phyloP scores from a whole-genome alignment of 1,140 invertebrate genomes.

The Hycleus cichorii region DNA sequence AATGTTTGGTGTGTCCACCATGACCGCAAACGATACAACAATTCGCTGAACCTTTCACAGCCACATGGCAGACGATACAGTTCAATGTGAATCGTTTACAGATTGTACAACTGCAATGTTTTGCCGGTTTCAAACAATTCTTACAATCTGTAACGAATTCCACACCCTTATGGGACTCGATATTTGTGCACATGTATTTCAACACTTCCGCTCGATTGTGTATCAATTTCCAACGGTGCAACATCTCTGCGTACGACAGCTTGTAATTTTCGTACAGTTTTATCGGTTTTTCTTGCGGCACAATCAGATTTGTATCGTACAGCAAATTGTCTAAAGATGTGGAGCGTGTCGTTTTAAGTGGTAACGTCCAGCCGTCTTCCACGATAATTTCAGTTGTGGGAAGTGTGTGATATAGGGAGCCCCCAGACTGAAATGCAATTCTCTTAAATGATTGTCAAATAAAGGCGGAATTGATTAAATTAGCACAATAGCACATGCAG shows the following conservation, averaged over 20 bases:
- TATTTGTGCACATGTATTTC: constrained; percentile 60
- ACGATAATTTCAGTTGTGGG: constrained; percentile 69
- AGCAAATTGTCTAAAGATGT: constrained; percentile 71
- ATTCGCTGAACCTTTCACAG: constrained; percentile 75
- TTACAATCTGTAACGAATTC: constrained; percentile 72
- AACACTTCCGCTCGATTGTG: constrained; percentile 76
- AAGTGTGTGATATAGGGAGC: constrained; percentile 87
- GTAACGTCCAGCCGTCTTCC: constrained; percentile 68
- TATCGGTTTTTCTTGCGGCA: constrained; percentile 16
- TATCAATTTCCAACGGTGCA: constrained; percentile 73
- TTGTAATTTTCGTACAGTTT: constrained; percentile 80
- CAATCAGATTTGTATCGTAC: constrained; percentile 23
- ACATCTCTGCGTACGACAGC: constrained; percentile 78
- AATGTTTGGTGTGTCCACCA: constrained; percentile 79
- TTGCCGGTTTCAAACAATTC: constrained; percentile 53
- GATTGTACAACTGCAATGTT: constrained; percentile 57
- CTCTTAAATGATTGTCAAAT: too few relatives aligned
- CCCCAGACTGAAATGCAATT: constrained; percentile 42
- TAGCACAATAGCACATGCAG: too few relatives aligned
- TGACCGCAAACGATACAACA: constrained; percentile 83
- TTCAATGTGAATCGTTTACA: constrained; percentile 38
- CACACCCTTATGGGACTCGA: constrained; percentile 58
- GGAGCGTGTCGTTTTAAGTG: constrained; percentile 50
- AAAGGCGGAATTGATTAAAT: too few relatives aligned
- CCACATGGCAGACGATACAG: constrained; percentile 78